Evolutionary conservation across 2,113 vertebrate genomes (phyloP).

Genomic region (Tachysurus fulvidraco): DNA sequence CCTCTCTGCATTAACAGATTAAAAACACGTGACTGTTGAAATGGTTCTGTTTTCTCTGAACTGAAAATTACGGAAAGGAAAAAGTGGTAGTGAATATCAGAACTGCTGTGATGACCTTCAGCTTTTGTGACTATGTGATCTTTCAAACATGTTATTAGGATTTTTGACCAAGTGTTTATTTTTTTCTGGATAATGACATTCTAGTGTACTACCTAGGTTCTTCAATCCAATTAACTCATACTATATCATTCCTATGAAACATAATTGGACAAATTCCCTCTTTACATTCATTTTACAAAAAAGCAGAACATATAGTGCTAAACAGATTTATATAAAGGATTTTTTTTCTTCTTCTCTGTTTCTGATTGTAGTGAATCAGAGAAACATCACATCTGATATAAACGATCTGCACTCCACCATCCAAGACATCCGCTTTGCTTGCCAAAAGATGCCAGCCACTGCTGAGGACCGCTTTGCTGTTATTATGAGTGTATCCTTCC

Average conservation of each 20-base stretch:
- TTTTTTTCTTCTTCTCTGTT: not conserved
- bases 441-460: conserved; percentile 84
- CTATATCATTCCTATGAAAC: not conserved
- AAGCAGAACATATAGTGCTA: no score
- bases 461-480: conserved; percentile 86
- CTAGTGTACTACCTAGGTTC: not conserved
- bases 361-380: conserved; percentile 84
- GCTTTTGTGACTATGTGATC: not conserved
- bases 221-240: not conserved
- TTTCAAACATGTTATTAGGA: not conserved
- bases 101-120: not conserved
- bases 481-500: conserved; percentile 92
- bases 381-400: conserved; percentile 82
- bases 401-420: conserved; percentile 87
- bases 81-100: not conserved
- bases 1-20: not conserved
- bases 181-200: not conserved
- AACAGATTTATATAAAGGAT: no score
- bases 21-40: not conserved
- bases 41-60: not conserved
- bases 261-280: not conserved
- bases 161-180: not conserved
- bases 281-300: no score
- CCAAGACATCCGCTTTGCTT: conserved; percentile 87
- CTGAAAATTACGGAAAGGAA: not conserved